Base-by-base conservation (phyloP, 2,888 invertebrate species). In the Eudasyphora cyanicolor region DNA sequence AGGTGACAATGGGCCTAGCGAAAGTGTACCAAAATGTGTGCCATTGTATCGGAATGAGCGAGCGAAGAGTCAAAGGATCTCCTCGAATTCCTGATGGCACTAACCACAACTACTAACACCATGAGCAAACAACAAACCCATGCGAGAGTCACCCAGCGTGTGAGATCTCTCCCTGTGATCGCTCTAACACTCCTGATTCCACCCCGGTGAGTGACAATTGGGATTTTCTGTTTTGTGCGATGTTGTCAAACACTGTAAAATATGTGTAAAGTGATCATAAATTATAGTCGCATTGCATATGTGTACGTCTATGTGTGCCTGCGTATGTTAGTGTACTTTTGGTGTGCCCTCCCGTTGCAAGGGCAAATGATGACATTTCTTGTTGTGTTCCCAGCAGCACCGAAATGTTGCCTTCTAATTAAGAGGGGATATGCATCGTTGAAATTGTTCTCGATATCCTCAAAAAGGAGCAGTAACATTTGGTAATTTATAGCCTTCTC, bases 1-100 rank as follows among this genome's bases (percentile, higher is more conserved):
- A 85, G 85, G 86, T 86, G 86, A 86, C 86, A 86, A 86, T 86
- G 76, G 81, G 79, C 79, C 69, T 82, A 86, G 81, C 86, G 86
- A 86, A 85, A 86, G 81, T 64, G 60, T 19, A 35, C 21, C 60
- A 24, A 76, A 81, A 71, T 84, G 81, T 84, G 76, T 81, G 78
- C 67, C 78, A 76, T 71, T 81, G 76, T 81, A 67, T 75, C 42
- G 35, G 12, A 73, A 57, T 57, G 64, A 70, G 67, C 71, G 27
- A 32, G 24, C 17, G 10, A 42, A 27, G 8, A 57, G 12, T 64
- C 29, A 69, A 42, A 71, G 57, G 79, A 80, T 74, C 69, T 29
- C 75, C 79, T 76, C 38, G 74, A 71, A 67, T 64, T 64, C 71
- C 64, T 78, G 67, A 3, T 77, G 73, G 69, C 32, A 76, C 67